Conservation (phyloP, 1,140 invertebrate species). For the Druon quercuslanigerum region DNA sequence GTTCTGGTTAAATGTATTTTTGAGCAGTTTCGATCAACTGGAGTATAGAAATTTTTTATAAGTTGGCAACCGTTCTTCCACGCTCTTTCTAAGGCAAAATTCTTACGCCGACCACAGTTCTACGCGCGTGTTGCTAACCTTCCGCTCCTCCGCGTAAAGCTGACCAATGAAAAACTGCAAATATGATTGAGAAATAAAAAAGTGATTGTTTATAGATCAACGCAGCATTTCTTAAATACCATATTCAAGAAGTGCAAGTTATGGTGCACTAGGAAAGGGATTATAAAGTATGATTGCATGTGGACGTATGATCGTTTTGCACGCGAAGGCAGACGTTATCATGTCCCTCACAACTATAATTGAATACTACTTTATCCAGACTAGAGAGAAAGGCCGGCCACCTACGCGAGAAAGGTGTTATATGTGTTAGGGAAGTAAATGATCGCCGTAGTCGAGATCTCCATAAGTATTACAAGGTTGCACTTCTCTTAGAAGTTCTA, state of each 20-base stretch:
- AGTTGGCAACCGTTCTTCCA: too few species aligned
- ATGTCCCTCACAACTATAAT: slow-evolving; percentile 17
- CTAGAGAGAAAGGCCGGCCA: slow-evolving; percentile 9
- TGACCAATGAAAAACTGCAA: background rate
- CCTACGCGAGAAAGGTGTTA: slow-evolving; percentile 14
- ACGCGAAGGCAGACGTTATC: background rate
- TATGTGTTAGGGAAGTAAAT: slow-evolving; percentile 24
- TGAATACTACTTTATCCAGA: background rate
- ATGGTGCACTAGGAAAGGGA: background rate
- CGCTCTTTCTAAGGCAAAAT: too few species aligned
- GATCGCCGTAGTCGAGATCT: background rate
- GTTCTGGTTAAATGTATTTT: background rate
- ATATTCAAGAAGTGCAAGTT: background rate
- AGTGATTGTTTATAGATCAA: background rate
- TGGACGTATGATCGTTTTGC: background rate
- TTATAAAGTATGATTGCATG: background rate
- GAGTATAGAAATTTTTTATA: too few species aligned
- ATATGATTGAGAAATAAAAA: background rate
- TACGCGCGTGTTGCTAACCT: too few species aligned
- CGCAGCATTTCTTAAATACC: background rate
- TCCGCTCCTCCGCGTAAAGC: too few species aligned
- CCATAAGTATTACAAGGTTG: slow-evolving; percentile 23
- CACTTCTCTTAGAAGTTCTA: slow-evolving; percentile 5
- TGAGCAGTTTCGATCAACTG: too few species aligned
- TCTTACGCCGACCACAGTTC: too few species aligned